Conservation (phyloP, 2,113 vertebrate species). For the Ancistrus triradiatus region DNA sequence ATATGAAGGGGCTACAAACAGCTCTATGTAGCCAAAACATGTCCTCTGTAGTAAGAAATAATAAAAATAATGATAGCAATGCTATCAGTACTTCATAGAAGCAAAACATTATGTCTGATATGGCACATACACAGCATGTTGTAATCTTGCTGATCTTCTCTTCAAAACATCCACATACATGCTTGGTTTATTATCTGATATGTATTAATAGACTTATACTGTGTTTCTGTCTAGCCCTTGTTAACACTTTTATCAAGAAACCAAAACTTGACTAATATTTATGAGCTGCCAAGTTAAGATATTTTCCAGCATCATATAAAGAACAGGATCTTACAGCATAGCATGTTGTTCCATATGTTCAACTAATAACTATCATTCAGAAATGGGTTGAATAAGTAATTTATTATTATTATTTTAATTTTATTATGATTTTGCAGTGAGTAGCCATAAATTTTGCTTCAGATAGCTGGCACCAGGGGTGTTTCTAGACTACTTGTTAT, state of each 20-base stretch:
- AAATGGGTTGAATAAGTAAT: no score
- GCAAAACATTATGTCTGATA: no score
- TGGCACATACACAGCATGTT: not conserved
- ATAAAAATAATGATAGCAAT: slow-evolving; percentile 3
- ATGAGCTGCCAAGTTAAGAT: not conserved
- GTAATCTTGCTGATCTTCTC: not conserved
- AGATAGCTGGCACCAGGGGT: no score
- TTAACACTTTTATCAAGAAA: slow-evolving; percentile 11
- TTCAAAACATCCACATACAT: no score
- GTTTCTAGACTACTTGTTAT: no score
- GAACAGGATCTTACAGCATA: no score
- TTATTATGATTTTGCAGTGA: no score
- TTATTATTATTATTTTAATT: no score
- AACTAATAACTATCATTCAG: no score
- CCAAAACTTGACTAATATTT: not conserved
- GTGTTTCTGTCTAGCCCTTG: not conserved
- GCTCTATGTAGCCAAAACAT: not conserved
- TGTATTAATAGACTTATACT: not conserved
- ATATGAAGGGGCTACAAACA: slow-evolving; percentile 1
- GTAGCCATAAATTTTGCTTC: no score
- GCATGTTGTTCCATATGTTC: no score
- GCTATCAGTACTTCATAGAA: no score
- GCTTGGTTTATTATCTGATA: not conserved
- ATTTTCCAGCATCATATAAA: not conserved
- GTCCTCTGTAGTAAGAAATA: not conserved